A percentile compares a stretch with the other conserved stretches of the same genome.
Conservation (phyloP, 2,113 vertebrate genomes). For the Ahaetulla prasina region DNA sequence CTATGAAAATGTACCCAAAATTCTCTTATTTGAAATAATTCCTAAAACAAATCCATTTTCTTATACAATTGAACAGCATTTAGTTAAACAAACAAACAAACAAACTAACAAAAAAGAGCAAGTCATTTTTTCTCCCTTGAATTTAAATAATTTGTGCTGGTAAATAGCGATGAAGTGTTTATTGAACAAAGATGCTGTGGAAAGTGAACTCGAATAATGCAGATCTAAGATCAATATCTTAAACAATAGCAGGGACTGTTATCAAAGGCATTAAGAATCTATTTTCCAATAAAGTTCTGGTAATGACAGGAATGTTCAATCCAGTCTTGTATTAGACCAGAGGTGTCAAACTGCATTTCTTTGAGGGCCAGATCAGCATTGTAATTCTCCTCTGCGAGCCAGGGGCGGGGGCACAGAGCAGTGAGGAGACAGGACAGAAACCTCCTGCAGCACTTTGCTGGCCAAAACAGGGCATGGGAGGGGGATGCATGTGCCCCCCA, state of each 20-base stretch:
- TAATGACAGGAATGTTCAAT: background rate
- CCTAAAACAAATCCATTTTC: background rate
- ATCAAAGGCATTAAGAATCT: background rate
- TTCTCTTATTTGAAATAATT: background rate
- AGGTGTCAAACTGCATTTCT: too few species aligned
- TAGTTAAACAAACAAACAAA: background rate
- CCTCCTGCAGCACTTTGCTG: too few species aligned
- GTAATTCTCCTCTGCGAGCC: too few species aligned
- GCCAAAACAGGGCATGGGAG: too few species aligned
- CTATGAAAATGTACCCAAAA: background rate
- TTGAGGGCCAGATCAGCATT: too few species aligned
- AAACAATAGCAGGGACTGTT: background rate
- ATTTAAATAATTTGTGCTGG: background rate
- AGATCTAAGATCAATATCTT: background rate
- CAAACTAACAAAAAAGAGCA: background rate
- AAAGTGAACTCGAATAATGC: background rate
- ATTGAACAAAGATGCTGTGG: background rate
- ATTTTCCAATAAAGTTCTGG: background rate
- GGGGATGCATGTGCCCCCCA: too few species aligned
- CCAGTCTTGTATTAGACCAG: background rate
- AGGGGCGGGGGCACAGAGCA: too few species aligned
- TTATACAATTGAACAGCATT: background rate
- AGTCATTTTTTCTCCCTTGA: background rate
- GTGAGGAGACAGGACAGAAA: too few species aligned
- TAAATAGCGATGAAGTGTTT: background rate